Evolutionary conservation across 2,113 vertebrate species (phyloP).

Genomic region (Gadus chalcogrammus): DNA sequence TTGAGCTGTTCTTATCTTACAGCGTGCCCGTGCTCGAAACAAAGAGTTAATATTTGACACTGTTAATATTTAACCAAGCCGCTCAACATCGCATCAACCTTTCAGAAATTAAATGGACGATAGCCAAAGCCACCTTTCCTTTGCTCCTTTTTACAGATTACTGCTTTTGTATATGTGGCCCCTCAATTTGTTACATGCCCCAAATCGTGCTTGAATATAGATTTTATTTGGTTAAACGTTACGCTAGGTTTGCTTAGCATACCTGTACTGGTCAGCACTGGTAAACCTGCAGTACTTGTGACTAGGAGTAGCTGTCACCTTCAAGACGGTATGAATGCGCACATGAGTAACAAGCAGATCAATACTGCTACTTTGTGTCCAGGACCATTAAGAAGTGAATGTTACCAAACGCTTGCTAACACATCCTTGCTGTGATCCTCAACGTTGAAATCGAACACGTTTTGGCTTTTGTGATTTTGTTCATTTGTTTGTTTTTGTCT

Average conservation of each 20-base stretch:
- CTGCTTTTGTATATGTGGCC: slow-evolving; percentile 10
- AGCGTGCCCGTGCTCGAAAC: background rate
- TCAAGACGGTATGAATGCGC: background rate
- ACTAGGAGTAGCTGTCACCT: background rate
- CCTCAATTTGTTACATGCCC: slow-evolving; percentile 31
- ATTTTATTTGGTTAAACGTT: slow-evolving; percentile 32
- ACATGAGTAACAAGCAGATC: background rate
- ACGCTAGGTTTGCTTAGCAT: background rate
- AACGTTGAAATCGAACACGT: no score
- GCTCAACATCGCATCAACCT: slow-evolving; percentile 26
- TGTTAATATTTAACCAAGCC: background rate
- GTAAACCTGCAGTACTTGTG: background rate
- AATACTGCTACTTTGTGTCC: background rate
- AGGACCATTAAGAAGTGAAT: no score
- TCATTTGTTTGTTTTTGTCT: no score
- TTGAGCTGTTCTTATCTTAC: no score
- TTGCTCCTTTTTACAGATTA: background rate
- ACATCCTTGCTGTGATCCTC: no score
- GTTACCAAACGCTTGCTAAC: no score
- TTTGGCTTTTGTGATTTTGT: no score
- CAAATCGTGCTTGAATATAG: slow-evolving; percentile 44
- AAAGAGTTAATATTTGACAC: background rate
- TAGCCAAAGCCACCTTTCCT: background rate
- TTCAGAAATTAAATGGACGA: background rate
- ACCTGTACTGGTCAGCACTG: background rate